Percentiles rank a stretch among this genome's conserved stretches.
Evolutionary conservation across 2,797 vertebrate genomes (phyloP).

Genomic region (Yasuhikotakia modesta): DNA sequence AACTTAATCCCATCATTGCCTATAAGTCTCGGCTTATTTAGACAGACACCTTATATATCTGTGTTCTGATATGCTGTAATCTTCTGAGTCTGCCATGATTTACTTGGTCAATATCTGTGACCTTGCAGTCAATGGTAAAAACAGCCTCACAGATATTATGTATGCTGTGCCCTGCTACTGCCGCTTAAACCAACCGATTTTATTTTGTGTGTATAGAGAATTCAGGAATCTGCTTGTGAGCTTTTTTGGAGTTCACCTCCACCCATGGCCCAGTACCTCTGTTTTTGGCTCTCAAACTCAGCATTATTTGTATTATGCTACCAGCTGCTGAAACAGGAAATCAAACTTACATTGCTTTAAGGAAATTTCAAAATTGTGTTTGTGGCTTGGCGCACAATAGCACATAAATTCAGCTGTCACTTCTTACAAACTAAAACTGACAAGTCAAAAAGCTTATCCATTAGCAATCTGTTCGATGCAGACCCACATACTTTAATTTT

Average conservation of each 20-base stretch:
- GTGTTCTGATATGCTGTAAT: conserved; percentile 25
- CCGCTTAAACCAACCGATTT: conserved; percentile 4
- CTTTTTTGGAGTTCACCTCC: conserved; percentile 40
- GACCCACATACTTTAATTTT: conserved; percentile 33
- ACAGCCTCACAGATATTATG: background rate
- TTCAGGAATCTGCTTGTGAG: background rate
- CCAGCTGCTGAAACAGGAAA: conserved; percentile 62
- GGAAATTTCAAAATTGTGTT: conserved; percentile 64
- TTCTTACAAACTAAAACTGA: conserved; percentile 59
- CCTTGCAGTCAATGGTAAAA: conserved; percentile 25
- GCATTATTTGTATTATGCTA: conserved; percentile 59
- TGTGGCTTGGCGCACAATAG: conserved; percentile 55
- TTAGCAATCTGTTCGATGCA: conserved; percentile 56
- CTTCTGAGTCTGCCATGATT: conserved; percentile 31
- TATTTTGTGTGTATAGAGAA: conserved; percentile 15
- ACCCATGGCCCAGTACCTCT: conserved; percentile 58
- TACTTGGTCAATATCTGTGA: conserved; percentile 33
- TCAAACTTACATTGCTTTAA: conserved; percentile 58
- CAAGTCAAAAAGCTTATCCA: conserved; percentile 53
- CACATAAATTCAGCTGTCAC: conserved; percentile 59
- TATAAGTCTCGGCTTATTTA: conserved; percentile 36
- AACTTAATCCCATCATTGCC: conserved; percentile 45
- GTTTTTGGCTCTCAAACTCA: conserved; percentile 56
- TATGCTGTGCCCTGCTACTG: conserved; percentile 19
- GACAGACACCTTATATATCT: conserved; percentile 42